Conservation (phyloP, 2,888 invertebrate species). For the Cryptus armator region DNA sequence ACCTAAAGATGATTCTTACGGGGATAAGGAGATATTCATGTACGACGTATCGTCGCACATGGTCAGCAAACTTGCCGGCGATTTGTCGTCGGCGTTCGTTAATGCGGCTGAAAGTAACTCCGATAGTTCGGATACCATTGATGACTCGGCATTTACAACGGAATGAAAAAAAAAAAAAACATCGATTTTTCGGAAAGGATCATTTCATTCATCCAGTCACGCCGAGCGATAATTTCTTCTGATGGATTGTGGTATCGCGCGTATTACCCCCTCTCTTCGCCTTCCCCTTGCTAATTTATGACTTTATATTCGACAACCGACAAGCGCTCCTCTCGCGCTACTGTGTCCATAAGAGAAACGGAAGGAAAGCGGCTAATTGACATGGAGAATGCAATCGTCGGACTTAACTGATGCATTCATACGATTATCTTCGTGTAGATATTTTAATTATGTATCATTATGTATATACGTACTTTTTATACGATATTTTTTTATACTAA, state of each 20-base stretch:
- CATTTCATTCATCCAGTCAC: neutral
- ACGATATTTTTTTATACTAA: slow-evolving; percentile 77
- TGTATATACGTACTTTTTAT: slow-evolving; percentile 81
- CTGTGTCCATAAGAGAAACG: slow-evolving; percentile 48
- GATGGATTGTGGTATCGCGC: slow-evolving; percentile 8
- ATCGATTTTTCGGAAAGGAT: neutral
- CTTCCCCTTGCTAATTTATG: slow-evolving; percentile 18
- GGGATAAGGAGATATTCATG: slow-evolving; percentile 94
- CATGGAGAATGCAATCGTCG: slow-evolving; percentile 66
- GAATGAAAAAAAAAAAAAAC: slow-evolving; percentile 44
- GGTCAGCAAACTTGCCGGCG: slow-evolving; percentile 92
- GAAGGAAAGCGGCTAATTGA: slow-evolving; percentile 66
- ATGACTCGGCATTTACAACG: slow-evolving; percentile 70
- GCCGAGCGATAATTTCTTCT: slow-evolving; percentile 2
- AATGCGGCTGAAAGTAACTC: slow-evolving; percentile 95
- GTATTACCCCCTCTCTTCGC: slow-evolving; percentile 18
- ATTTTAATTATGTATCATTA: slow-evolving; percentile 81
- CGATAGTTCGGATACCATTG: slow-evolving; percentile 78
- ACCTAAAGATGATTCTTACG: slow-evolving; percentile 84
- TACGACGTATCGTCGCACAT: slow-evolving; percentile 91
- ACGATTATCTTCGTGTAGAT: slow-evolving; percentile 77
- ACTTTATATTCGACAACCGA: slow-evolving; percentile 49
- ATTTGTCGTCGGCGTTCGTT: slow-evolving; percentile 93
- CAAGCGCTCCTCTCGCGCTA: slow-evolving; percentile 8
- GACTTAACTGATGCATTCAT: slow-evolving; percentile 58